Evolutionary conservation across 2,797 vertebrate species (phyloP).

Genomic region (Thalassophryne amazonica): DNA sequence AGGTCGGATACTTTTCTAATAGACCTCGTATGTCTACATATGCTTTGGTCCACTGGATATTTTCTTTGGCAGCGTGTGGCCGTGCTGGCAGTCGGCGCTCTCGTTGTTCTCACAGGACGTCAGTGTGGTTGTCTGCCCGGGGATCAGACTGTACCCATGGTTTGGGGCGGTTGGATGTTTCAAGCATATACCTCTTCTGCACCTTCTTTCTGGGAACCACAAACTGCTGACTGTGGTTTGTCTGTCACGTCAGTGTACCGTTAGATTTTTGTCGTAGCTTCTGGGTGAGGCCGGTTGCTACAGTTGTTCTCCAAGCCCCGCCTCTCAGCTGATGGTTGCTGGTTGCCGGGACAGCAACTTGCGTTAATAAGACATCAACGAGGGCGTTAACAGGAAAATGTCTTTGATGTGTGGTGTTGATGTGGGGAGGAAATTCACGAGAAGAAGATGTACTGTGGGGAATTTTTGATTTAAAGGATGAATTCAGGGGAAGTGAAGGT

Average conservation of each 20-base stretch:
- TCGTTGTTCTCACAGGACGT: conserved; percentile 15
- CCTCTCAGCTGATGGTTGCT: conserved; percentile 9
- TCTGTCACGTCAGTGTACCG: conserved; percentile 1
- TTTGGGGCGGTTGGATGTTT: conserved; percentile 1
- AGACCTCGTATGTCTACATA: too few relatives aligned
- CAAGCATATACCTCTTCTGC: too few relatives aligned
- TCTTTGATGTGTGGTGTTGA: conserved; percentile 17
- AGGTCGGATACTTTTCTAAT: too few relatives aligned
- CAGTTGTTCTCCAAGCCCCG: background rate
- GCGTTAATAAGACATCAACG: background rate
- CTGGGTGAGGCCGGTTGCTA: background rate
- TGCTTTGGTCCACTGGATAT: background rate
- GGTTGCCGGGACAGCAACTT: conserved; percentile 1
- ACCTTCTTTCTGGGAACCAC: too few relatives aligned
- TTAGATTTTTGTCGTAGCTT: background rate
- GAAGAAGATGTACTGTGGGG: background rate
- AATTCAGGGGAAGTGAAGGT: too few relatives aligned
- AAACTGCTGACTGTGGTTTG: conserved; percentile 5
- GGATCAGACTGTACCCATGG: conserved; percentile 13
- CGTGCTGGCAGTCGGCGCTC: background rate
- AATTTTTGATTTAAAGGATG: background rate
- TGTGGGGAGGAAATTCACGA: conserved; percentile 19
- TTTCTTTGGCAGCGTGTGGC: background rate
- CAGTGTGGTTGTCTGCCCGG: conserved; percentile 29
- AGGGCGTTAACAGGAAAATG: conserved; percentile 44